A percentile compares a stretch with the other conserved stretches of the same genome.
These are phyloP conservation scores for Montipora capricornis DNA, from an alignment of 64 coral and sea anemone species.

Conservation along the genomic window DNA sequence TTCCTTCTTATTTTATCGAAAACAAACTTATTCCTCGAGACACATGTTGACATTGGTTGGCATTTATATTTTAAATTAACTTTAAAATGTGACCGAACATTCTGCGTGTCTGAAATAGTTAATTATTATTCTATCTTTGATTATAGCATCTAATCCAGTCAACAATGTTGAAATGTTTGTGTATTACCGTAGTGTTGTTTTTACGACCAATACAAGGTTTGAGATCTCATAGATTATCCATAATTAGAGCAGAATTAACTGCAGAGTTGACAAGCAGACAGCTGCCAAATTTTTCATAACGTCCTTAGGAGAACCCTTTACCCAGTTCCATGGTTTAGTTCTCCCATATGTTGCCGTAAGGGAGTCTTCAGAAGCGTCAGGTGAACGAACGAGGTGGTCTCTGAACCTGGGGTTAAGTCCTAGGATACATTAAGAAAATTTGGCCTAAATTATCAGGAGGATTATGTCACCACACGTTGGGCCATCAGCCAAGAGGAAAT, in stretches of 20 bases:
- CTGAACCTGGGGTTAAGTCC: neutral
- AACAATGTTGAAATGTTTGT: slow-evolving; percentile 33
- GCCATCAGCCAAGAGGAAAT: no score
- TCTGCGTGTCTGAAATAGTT: neutral
- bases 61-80: neutral
- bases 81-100: neutral
- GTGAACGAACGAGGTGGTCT: neutral
- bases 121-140: neutral
- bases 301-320: neutral
- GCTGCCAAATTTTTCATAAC: neutral
- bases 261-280: slow-evolving; percentile 6
- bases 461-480: no score
- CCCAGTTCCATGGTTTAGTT: neutral
- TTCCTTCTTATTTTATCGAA: neutral
- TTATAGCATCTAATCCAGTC: neutral
- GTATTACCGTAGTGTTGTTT: slow-evolving; percentile 21
- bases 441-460: no score
- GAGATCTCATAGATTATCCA: slow-evolving; percentile 9
- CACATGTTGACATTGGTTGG: neutral
- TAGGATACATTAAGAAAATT: no score
- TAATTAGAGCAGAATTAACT: slow-evolving; percentile 18
- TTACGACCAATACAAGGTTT: slow-evolving; percentile 51
- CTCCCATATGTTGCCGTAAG: neutral
- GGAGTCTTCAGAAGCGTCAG: no score
- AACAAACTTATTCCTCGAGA: neutral